These are phyloP conservation scores for Pseudomyrmex cubaensis DNA, from an alignment of 1,140 invertebrate genomes.

Conservation along the genomic window DNA sequence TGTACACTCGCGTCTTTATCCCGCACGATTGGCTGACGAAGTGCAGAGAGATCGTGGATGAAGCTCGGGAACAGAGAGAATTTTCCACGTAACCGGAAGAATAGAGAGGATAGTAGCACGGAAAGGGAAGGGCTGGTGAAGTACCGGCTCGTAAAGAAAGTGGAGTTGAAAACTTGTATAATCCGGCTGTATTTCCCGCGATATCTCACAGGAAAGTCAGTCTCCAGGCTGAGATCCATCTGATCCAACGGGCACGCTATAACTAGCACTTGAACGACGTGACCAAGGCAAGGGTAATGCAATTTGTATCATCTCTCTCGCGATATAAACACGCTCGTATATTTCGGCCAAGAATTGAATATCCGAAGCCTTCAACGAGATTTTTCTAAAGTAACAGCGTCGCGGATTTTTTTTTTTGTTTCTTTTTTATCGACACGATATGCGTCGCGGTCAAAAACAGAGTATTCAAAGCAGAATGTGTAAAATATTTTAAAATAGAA, in stretches of 20 bases:
- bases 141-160: constrained; percentile 51
- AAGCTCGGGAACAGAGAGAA: constrained; percentile 26
- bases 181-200: constrained; percentile 51
- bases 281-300: constrained; percentile 5
- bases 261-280: constrained; percentile 40
- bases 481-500: background rate
- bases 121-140: constrained; percentile 2
- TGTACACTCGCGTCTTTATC: constrained; percentile 9
- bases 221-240: constrained; percentile 25
- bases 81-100: too few relatives aligned
- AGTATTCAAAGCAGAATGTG: background rate
- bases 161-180: constrained; percentile 65
- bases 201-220: constrained; percentile 37
- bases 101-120: background rate
- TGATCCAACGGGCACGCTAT: constrained; percentile 37
- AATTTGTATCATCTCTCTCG: constrained; percentile 42
- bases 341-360: constrained; percentile 31
- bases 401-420: background rate
- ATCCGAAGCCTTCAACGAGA: background rate
- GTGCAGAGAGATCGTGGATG: constrained; percentile 12
- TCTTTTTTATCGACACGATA: too few relatives aligned
- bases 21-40: constrained; percentile 17
- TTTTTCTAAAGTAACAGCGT: background rate
- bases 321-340: constrained; percentile 14
- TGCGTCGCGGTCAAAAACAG: too few relatives aligned